Evolutionary conservation across 2,888 invertebrate species (phyloP).

Genomic region (Tenthredo notha): DNA sequence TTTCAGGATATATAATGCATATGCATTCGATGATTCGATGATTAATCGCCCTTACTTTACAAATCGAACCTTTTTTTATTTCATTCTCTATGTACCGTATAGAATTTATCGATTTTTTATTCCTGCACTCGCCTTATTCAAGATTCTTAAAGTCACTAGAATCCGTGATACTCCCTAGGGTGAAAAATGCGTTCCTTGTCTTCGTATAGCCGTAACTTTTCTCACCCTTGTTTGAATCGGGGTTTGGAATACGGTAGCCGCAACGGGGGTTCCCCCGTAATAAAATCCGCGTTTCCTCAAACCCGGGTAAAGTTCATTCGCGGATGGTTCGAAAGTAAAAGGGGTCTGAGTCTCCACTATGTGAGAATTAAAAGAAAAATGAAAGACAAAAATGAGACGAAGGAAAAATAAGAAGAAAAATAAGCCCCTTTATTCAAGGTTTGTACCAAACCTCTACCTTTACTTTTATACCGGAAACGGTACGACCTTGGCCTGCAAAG

Average conservation of each 20-base stretch:
- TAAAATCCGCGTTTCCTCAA: conserved; percentile 4
- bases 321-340: neutral
- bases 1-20: neutral
- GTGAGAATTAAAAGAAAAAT: conserved; percentile 29
- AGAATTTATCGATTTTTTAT: neutral
- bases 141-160: neutral
- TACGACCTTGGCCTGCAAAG: neutral
- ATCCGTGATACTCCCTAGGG: neutral
- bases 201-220: neutral
- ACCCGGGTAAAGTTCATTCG: neutral
- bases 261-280: neutral
- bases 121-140: neutral
- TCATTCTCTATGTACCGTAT: neutral
- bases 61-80: neutral
- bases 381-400: conserved; percentile 14
- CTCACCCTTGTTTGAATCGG: neutral
- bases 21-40: neutral
- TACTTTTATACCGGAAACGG: neutral
- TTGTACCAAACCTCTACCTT: neutral
- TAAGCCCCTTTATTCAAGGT: neutral
- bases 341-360: neutral
- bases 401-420: conserved; percentile 52
- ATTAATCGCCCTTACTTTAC: neutral
- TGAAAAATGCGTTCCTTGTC: too few relatives aligned
- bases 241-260: neutral